Evolutionary conservation across 1,140 invertebrate genomes (phyloP), one percentile per base, ranked within the genome.

Genomic region (Drosophila kurseongensis): DNA sequence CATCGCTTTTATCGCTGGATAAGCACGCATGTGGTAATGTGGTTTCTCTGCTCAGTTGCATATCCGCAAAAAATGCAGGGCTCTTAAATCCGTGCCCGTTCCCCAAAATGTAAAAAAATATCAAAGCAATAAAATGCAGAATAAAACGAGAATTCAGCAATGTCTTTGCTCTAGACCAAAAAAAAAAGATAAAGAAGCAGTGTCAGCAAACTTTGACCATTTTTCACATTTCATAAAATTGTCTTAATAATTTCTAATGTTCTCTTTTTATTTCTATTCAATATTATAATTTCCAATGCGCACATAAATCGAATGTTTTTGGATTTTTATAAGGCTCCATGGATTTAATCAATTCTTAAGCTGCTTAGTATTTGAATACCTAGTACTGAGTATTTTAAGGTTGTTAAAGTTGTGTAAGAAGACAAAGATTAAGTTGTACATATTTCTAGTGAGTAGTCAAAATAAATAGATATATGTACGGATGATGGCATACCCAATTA

Each of bases 101-200:
- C 29, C 13, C 14, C 14, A 35, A 72, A 80, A 47, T 47, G 9
- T 45, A 4, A 14, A 51, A 54, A 54, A 75, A 78, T 74, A 66
- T 67, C 47, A 63, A 35, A 75, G 61, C 65, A 32, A 85, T 86
- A 78, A 81, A 78, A 63, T 74, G 50, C 62, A 80, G 73, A 40
- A 77, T 44, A 59, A 50, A 71, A 29, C 50, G 29, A 35, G 9
- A 57, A 41, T 60, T 62, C 66, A 32, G 16, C 54, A 23, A 48
- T 56, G 38, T 41, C 45, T 32, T 42, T 55, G 57, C 29, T 38
- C 10, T n/a, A 29, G 29, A 55, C 59, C 27, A 23, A 40, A 41
- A 13, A 16, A 68, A 72, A 54, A 66, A n/a, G 29, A 58, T 48
- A 52, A 66, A n/a, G 29, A 57, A 54, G 69, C 73, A 29, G 35